Base-by-base conservation (phyloP, 1,140 invertebrate species). In the Drusus annulatus region DNA sequence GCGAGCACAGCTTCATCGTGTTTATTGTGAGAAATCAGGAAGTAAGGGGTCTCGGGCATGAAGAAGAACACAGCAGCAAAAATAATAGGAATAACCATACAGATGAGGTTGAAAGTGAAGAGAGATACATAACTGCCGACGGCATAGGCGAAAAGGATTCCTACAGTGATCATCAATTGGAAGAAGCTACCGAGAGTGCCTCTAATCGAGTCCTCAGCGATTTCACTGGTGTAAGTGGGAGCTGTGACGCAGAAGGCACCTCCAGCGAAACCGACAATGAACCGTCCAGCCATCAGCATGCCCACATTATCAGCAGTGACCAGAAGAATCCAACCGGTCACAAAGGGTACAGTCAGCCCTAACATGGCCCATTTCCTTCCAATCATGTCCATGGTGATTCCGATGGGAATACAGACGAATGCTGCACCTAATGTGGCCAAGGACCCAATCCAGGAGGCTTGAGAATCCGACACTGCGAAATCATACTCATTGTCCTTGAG, bases 211-310 rank as follows among this genome's bases (percentile, higher is more conserved):
- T 92, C 94, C 81, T 96, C 94, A 0, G 94, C 92, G 50, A 95
- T 95, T 89, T 97, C 96, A 23, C 94, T 94, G 0, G 94, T 94
- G 84, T 97, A 98, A 69, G 96, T 91, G 0, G 96, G 95, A 0
- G 93, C 94, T 0, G 93, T 93, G 1, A 95, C 93, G 79, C 94
- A 95, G 81, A 94, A 94, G 0, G 94, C 92, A 56, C 96, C 96
- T 58, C 92, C 92, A 13, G 93, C 92, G 2, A 95, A 83, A 80
- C 95, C 95, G 3, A 93, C 92, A 3, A 96, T 91, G 76, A 96
- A 93, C 73, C 96, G 91, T 1, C 95, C 95, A 0, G 92, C 87
- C 78, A 93, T 93, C 19, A 95, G 91, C 91, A 95, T 93, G 2
- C 86, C 87, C 0, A 95, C 89, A 75, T 92, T 91, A 15, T 91